Percentiles rank a stretch among this genome's conserved stretches.
Evolutionary conservation across 64 coral and sea anemone genomes (phyloP).

Genomic region (Anthopleura sola): DNA sequence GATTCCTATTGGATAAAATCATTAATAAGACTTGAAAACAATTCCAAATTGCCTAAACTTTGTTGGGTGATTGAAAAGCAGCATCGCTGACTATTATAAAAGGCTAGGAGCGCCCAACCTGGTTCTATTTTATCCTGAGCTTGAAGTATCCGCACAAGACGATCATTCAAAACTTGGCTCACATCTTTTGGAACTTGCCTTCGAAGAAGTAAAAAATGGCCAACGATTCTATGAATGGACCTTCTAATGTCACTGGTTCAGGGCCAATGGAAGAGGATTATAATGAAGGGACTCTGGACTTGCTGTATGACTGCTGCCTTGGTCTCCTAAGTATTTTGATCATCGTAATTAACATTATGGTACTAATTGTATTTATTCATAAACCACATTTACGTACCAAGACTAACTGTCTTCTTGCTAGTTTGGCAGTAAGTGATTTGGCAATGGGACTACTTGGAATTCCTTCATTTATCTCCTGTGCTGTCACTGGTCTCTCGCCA

Average conservation of each 20-base stretch:
- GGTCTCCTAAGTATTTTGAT: constrained; percentile 35
- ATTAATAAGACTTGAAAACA: not conserved
- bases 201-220: not conserved
- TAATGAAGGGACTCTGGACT: not conserved
- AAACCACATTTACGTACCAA: constrained; percentile 56
- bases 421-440: constrained; percentile 57
- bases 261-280: not conserved
- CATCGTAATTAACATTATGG: constrained; percentile 30
- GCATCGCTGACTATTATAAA: no score
- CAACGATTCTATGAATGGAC: not conserved
- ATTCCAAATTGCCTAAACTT: not conserved
- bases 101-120: no score
- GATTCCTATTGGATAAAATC: not conserved
- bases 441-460: constrained; percentile 63
- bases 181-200: not conserved
- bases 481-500: constrained; percentile 17
- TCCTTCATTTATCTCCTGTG: constrained; percentile 42
- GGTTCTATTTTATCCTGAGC: no score
- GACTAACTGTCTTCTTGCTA: constrained; percentile 55
- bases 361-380: constrained; percentile 42
- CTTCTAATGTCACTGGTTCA: not conserved
- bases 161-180: not conserved
- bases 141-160: no score
- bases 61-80: no score
- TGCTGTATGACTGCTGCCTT: constrained; percentile 52